Conservation (phyloP, 2,113 vertebrate species). For the Glaucidium brasilianum region DNA sequence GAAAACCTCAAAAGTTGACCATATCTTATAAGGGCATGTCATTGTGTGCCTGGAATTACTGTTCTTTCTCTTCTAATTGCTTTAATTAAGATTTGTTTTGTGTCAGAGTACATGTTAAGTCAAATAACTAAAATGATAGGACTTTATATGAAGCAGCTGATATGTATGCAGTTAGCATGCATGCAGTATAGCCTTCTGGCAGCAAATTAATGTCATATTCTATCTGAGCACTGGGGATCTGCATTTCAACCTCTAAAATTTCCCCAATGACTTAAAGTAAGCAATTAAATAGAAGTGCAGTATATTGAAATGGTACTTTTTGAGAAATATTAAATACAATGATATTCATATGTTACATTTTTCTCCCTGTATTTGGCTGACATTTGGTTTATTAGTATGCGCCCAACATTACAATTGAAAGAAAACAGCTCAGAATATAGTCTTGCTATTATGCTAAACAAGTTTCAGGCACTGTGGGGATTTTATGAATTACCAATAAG, state of each 20-base stretch:
- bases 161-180: conserved; percentile 66
- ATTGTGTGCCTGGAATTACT: conserved; percentile 5
- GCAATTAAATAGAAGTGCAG: conserved; percentile 81
- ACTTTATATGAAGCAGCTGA: conserved; percentile 57
- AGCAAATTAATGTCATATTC: conserved; percentile 77
- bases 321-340: conserved; percentile 78
- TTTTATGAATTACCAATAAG: conserved; percentile 89
- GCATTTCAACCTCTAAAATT: conserved; percentile 78
- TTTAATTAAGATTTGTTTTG: conserved; percentile 61
- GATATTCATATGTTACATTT: conserved; percentile 78
- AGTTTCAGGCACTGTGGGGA: conserved; percentile 82
- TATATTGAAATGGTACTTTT: conserved; percentile 78
- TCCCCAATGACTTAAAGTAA: conserved; percentile 80
- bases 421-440: conserved; percentile 88
- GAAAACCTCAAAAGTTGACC: neutral
- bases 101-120: conserved; percentile 59
- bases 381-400: conserved; percentile 91
- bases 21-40: neutral
- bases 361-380: conserved; percentile 79
- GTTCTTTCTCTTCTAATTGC: conserved; percentile 42
- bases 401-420: conserved; percentile 85
- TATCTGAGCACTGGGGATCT: conserved; percentile 72
- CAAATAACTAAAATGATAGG: conserved; percentile 59
- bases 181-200: conserved; percentile 62
- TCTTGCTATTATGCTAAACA: conserved; percentile 90